phyloP scores from a whole-genome alignment of 2,797 vertebrate genomes.

The Malurus leucopterus region DNA sequence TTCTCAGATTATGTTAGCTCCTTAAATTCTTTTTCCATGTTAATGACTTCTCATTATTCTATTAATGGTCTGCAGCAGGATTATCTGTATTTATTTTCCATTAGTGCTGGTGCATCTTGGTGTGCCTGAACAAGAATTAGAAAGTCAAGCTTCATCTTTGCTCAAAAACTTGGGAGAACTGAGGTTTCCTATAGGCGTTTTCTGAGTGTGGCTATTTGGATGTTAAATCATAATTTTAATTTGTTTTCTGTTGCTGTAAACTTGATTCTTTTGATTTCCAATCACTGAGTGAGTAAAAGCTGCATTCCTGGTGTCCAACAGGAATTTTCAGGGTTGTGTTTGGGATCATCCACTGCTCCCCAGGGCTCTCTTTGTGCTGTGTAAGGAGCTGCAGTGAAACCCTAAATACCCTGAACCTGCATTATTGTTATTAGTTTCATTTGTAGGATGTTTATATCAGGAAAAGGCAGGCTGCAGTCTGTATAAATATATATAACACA shows the following conservation, averaged over 20 bases:
- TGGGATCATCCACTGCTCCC: neutral
- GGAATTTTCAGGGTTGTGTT: neutral
- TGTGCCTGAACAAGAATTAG: neutral
- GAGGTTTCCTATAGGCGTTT: neutral
- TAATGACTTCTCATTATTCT: slow-evolving; percentile 28
- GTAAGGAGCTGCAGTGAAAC: neutral
- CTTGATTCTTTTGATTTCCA: neutral
- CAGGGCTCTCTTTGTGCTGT: neutral
- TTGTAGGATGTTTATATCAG: neutral
- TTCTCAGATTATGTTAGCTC: neutral
- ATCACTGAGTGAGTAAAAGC: fast-evolving
- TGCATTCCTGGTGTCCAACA: neutral
- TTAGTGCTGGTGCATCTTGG: neutral
- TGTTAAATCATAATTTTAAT: neutral
- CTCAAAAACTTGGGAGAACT: neutral
- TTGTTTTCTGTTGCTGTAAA: neutral
- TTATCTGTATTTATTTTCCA: slow-evolving; percentile 32
- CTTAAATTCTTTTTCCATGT: neutral
- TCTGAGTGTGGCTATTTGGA: neutral
- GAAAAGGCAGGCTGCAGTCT: neutral
- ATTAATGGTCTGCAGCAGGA: slow-evolving; percentile 31
- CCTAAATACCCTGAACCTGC: neutral
- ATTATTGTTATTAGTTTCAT: neutral
- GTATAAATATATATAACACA: fast-evolving
- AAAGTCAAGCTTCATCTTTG: neutral